Evolutionary conservation across 2,797 vertebrate genomes (phyloP).

Genomic region (Characodon lateralis): DNA sequence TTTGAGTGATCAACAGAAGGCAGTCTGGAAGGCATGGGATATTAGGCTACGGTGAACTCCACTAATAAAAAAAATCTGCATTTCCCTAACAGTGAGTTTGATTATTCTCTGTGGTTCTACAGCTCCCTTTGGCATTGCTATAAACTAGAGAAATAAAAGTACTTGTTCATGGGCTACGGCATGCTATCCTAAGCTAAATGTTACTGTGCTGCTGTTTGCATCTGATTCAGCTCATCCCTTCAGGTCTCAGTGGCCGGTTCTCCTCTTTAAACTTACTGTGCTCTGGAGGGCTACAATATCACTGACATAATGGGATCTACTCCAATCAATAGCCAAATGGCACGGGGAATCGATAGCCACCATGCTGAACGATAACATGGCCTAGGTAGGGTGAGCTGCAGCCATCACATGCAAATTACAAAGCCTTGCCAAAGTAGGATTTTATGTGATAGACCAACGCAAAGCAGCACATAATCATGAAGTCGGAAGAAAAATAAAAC

Average conservation of each 20-base stretch:
- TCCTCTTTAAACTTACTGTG: constrained; percentile 53
- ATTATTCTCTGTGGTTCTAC: constrained; percentile 36
- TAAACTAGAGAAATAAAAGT: constrained; percentile 44
- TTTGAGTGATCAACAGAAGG: constrained; percentile 70
- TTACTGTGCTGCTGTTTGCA: constrained; percentile 50
- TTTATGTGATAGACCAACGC: not conserved
- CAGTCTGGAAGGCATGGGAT: constrained; percentile 58
- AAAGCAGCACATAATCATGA: not conserved
- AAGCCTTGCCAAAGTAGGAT: not conserved
- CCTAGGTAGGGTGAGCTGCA: constrained; percentile 35
- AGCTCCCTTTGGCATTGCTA: constrained; percentile 35
- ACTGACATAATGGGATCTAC: constrained; percentile 75
- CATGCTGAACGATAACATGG: constrained; percentile 62
- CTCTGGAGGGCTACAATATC: constrained; percentile 71
- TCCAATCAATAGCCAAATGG: constrained; percentile 78
- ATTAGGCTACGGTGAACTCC: constrained; percentile 54
- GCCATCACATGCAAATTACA: constrained; percentile 26
- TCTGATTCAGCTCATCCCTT: constrained; percentile 64
- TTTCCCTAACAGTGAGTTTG: constrained; percentile 40
- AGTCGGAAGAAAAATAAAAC: not conserved
- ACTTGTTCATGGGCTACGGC: constrained; percentile 37
- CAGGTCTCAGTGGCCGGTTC: constrained; percentile 62
- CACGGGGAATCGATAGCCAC: constrained; percentile 66
- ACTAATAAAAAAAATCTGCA: constrained; percentile 42
- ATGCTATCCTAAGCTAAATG: constrained; percentile 23